Evolutionary conservation across 2,113 vertebrate species (phyloP), one percentile per base, ranked within the genome.

Genomic region (Sebastes schlegelii): DNA sequence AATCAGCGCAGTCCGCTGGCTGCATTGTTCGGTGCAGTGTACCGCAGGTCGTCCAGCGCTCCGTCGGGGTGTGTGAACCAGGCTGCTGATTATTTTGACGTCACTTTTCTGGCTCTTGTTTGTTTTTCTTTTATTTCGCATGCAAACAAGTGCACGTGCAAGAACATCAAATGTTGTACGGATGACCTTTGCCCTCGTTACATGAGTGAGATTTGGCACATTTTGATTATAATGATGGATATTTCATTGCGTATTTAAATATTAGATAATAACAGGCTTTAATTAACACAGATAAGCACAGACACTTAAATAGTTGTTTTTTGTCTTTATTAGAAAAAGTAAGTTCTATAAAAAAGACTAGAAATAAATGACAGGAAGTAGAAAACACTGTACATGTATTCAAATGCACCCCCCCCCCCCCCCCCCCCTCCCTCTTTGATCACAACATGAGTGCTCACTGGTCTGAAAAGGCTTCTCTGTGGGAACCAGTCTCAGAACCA

Each of bases 241-340:
- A 5, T 51, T 45, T 26, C 0, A 43, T 43, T 8, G 1, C 62
- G 5, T 8, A 7, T 57, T 60, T 46, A 67, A 34, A 34, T 13
- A 10, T 60, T 60, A 26, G 2, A 19, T 34, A 49, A 12, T 1
- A 8, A 17, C 13, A 16, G 8, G 14, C 49, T 4, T 49, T 43
- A 54, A 80, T 69, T 40, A 64, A 64, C 2, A 4, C 26, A 21
- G 45, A 58, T 42, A 48, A 61, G 6, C 0, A 4, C 21, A 81
- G 13, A 61, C 86, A 66, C 17, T 12, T 5, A 9, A 8, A 12
- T 45, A 12, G 34, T n/a, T 54, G 9, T 65, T 54, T 85, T 12
- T 19, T 60, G 43, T 48, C 40, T 87, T 87, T 87, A 79, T 82
- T 88, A 86, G 19, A 85, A 79, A 87, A 86, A 49, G 57, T 43